Percentiles rank a stretch among this genome's conserved stretches.
Conservation (phyloP, 2,113 vertebrate species). For the Gnathonemus longibarbis region DNA sequence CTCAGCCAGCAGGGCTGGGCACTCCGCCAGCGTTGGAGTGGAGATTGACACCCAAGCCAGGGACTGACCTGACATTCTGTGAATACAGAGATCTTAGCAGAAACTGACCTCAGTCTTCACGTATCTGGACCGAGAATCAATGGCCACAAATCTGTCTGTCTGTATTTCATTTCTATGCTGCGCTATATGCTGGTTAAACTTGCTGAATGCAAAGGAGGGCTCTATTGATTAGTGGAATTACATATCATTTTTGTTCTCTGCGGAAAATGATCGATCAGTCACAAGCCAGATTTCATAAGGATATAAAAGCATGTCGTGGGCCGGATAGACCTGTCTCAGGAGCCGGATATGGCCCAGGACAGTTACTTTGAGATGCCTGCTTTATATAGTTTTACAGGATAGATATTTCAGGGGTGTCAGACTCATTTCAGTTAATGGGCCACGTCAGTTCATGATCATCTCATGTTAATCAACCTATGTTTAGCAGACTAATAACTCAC, state of each 20-base stretch:
- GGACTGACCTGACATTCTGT: background rate
- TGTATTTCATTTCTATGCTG: background rate
- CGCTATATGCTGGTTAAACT: background rate
- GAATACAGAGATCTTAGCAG: background rate
- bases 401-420: background rate
- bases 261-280: background rate
- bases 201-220: background rate
- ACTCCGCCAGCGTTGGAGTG: conserved; percentile 51
- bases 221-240: background rate
- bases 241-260: background rate
- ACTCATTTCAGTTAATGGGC: background rate
- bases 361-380: background rate
- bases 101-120: background rate
- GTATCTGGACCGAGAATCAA: background rate
- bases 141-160: background rate
- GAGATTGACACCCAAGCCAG: conserved; percentile 26
- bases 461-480: background rate
- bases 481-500: background rate
- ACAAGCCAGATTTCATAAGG: background rate
- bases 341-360: background rate
- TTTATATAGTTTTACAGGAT: background rate
- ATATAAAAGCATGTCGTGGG: background rate
- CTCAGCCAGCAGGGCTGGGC: conserved; percentile 48
- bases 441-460: background rate
- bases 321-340: background rate